phyloP scores from a whole-genome alignment of 2,113 vertebrate genomes.

The Gracilinanus agilis region DNA sequence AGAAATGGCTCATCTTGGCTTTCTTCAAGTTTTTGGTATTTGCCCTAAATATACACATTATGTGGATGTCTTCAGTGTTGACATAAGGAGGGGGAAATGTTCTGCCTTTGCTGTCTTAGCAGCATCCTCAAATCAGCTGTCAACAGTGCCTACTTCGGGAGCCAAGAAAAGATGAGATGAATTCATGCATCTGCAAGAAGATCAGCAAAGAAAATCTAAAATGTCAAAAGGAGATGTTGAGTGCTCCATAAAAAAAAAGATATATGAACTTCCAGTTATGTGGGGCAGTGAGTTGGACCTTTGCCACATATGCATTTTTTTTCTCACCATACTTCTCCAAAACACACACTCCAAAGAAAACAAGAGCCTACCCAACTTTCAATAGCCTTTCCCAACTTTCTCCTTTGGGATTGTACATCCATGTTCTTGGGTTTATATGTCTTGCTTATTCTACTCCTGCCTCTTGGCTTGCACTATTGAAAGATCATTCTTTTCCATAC shows the following conservation, averaged over 20 bases:
- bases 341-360: conserved; percentile 5
- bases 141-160: neutral
- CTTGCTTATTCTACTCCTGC: neutral
- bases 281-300: neutral
- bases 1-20: neutral
- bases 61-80: neutral
- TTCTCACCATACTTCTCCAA: conserved; percentile 35
- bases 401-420: neutral
- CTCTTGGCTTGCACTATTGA: neutral
- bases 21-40: neutral
- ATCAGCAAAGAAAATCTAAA: neutral
- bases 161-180: neutral
- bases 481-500: neutral
- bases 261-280: neutral
- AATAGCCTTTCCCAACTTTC: conserved; percentile 8
- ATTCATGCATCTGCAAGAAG: neutral
- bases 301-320: neutral
- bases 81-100: neutral
- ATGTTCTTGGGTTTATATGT: neutral
- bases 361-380: neutral
- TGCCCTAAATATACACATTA: neutral
- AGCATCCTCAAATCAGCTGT: neutral
- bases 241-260: neutral
- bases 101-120: neutral
- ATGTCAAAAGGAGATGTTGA: neutral